Evolutionary conservation across 2,797 vertebrate species (phyloP).

Genomic region (Urosaurus nigricauda): DNA sequence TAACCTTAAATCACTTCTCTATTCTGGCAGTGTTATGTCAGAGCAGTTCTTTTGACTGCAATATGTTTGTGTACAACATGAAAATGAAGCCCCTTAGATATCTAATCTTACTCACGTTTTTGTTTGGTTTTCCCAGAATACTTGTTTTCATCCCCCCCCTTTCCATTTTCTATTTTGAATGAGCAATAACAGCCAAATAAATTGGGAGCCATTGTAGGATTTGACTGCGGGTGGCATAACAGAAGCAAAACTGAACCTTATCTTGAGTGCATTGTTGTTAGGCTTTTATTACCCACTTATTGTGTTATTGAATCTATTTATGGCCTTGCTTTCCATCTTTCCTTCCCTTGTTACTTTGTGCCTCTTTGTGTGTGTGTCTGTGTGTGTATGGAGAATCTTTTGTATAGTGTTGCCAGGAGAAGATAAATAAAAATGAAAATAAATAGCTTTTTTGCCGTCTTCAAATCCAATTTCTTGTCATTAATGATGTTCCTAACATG

Average conservation of each 20-base stretch:
- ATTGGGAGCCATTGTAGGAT: neutral
- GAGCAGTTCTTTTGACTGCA: neutral
- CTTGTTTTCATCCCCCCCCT: neutral
- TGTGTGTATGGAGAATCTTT: neutral
- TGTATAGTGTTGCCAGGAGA: neutral
- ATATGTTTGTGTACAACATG: neutral
- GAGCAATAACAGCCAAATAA: conserved; percentile 1
- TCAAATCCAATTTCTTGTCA: neutral
- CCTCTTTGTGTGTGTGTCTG: neutral
- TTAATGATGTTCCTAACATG: conserved; percentile 1
- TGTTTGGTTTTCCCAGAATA: neutral
- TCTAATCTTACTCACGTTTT: neutral
- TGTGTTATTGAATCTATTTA: neutral
- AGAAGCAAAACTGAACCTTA: conserved; percentile 6
- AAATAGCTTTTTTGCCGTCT: neutral
- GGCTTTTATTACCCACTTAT: conserved; percentile 20
- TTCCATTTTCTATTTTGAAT: conserved; percentile 5
- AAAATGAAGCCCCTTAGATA: neutral
- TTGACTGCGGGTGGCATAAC: neutral
- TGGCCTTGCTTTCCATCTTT: neutral
- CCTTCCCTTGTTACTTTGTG: neutral
- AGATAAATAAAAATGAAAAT: neutral
- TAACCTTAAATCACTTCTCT: neutral
- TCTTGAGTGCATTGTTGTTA: conserved; percentile 13
- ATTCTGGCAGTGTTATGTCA: neutral